Evolutionary conservation across 2,113 vertebrate species (phyloP).

Genomic region (Aplodontia rufa): DNA sequence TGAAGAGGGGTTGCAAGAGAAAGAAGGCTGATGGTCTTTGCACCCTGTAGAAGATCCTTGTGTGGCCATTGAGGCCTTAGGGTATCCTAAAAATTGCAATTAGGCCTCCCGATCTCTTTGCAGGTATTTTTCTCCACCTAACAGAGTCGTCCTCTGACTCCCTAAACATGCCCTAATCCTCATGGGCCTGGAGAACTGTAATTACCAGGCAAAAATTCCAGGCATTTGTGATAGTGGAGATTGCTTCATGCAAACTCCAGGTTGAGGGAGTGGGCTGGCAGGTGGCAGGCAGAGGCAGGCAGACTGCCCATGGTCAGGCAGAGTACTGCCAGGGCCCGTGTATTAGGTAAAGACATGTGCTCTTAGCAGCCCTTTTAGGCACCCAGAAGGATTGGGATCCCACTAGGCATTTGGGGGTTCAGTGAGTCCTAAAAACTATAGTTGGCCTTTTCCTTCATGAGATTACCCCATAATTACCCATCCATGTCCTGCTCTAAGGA

Average conservation of each 20-base stretch:
- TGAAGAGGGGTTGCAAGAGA: too few relatives aligned
- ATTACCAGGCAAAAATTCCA: constrained; percentile 78
- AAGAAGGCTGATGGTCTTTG: not conserved
- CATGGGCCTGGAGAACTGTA: constrained; percentile 48
- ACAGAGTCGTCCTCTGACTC: constrained; percentile 48
- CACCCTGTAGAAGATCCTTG: not conserved
- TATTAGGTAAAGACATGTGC: accelerated
- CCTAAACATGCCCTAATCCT: constrained; percentile 71
- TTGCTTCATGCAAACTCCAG: constrained; percentile 46
- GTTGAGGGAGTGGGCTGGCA: not conserved
- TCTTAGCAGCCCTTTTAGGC: not conserved
- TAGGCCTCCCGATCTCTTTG: not conserved
- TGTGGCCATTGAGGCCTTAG: not conserved
- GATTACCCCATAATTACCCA: not conserved
- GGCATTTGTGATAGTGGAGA: constrained; percentile 69
- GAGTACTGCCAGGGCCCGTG: not conserved
- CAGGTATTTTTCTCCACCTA: constrained; percentile 12
- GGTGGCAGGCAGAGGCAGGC: not conserved
- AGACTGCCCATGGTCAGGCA: not conserved
- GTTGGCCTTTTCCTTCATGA: not conserved
- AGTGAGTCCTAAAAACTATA: accelerated
- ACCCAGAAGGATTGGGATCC: not conserved
- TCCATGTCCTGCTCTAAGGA: not conserved
- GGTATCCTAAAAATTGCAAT: not conserved
- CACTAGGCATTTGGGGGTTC: accelerated